Base-by-base conservation (phyloP, 2,113 vertebrate genomes). In the Hippotragus niger region DNA sequence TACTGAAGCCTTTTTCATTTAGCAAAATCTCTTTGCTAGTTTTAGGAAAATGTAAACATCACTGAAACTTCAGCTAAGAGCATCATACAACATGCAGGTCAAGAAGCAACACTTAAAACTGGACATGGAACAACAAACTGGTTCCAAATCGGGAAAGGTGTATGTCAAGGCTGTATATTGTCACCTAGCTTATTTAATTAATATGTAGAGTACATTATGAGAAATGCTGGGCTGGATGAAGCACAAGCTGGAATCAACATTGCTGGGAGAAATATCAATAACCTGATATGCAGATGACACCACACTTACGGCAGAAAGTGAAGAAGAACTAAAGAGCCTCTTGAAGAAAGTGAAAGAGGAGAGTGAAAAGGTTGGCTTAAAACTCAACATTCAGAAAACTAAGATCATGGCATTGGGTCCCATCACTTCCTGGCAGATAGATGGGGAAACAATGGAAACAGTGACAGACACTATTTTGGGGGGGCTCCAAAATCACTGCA, bases 31-130 rank as follows among this genome's bases (percentile, higher is more conserved):
- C 36, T 71, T 86, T n/a, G 78, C 21, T 33, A 43, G 53, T 58
- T 92, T 95, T 74, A 94, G 67, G 40, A 95, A 91, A 96, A 93
- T n/a, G 67, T 50, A 78, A 53, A 91, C 50, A 84, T 93, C 29
- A 85, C 52, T 52, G 43, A 81, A 64, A 64, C 14, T 86, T 85
- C 62, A 94, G 95, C 57, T 47, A 1, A 97, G 93, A 60, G 17
- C 90, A 6, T 0, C 16, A 96, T 36, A 76, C 36, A 76, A 76
- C 40, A 43, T 4, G 23, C 21, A 43, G 19, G 67, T 23, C 67
- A 71, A 71, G 67, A 71, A 71, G 5, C 67, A 71, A 71, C n/a
- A 40, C 10, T 71, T 71, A 36, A 21, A 71, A 71, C 19, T 71
- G 19, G n/a, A 71, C 67, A 40, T 71, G 67, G 19, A 71, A 40